A percentile compares a stretch with the other conserved stretches of the same genome.
Conservation (phyloP, 1,140 invertebrate species). For the Formica exsecta region DNA sequence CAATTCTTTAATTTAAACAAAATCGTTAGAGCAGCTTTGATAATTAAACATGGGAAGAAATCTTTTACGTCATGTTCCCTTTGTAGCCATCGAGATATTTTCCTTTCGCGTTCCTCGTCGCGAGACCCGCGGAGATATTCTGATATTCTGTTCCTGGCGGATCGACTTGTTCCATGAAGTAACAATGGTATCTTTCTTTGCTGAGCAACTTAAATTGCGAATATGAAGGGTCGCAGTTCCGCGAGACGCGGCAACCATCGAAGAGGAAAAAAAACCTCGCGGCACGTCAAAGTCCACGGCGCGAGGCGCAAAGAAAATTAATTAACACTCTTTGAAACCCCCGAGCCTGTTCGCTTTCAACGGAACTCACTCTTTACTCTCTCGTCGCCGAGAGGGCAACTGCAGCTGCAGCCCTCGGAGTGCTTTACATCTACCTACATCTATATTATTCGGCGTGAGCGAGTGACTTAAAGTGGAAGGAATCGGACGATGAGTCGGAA, state of each 20-base stretch:
- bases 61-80: conserved; percentile 9
- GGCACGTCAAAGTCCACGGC: conserved; percentile 39
- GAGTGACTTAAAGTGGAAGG: conserved; percentile 39
- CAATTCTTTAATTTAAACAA: not conserved
- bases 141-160: conserved; percentile 20
- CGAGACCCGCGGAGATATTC: conserved; percentile 4
- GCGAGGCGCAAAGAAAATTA: conserved; percentile 46
- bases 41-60: not conserved
- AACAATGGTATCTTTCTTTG: conserved; percentile 57
- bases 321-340: conserved; percentile 59
- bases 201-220: conserved; percentile 44
- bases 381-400: not conserved
- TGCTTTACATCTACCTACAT: not conserved
- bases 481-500: conserved; percentile 13
- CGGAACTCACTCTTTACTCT: conserved; percentile 21
- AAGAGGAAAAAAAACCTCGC: conserved; percentile 19
- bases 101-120: not conserved
- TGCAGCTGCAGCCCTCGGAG: not conserved
- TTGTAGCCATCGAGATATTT: conserved; percentile 2
- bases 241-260: conserved; percentile 3
- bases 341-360: conserved; percentile 48
- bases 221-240: conserved; percentile 48
- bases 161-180: conserved; percentile 8
- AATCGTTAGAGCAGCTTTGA: conserved; percentile 1
- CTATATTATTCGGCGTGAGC: not conserved